These are phyloP conservation scores for Matsumurasca onukii DNA, from an alignment of 1,140 invertebrate species.

Conservation along the genomic window DNA sequence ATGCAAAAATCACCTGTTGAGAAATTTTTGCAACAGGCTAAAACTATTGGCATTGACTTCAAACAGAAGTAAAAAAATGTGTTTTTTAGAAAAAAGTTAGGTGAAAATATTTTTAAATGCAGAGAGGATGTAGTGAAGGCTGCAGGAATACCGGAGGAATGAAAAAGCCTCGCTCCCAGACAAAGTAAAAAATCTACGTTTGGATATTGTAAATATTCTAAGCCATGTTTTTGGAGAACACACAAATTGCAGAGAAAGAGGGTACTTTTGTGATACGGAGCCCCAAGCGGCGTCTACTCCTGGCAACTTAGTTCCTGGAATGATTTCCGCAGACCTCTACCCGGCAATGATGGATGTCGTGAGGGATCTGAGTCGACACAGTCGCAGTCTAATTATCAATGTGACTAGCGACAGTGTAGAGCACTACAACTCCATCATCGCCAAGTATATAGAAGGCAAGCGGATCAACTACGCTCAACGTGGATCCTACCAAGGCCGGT, in stretches of 20 bases:
- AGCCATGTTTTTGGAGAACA: conserved; percentile 26
- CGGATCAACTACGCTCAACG: conserved; percentile 29
- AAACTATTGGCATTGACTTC: conserved; percentile 30
- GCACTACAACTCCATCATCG: conserved; percentile 31
- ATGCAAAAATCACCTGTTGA: conserved; percentile 34
- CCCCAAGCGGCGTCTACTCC: too few relatives aligned
- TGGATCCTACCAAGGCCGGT: conserved; percentile 32
- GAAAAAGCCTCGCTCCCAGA: neutral
- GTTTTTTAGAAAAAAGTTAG: conserved; percentile 29
- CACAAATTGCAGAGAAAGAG: conserved; percentile 22
- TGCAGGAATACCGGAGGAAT: neutral
- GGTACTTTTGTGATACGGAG: conserved; percentile 32
- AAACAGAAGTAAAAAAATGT: conserved; percentile 23
- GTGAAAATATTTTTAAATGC: conserved; percentile 10
- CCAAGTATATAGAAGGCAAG: conserved; percentile 35
- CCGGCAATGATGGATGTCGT: too few relatives aligned
- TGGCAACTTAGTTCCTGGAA: too few relatives aligned
- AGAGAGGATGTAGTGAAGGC: conserved; percentile 3
- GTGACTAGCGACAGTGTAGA: conserved; percentile 32
- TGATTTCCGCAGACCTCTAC: too few relatives aligned
- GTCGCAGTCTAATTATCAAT: neutral
- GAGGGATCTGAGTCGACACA: neutral
- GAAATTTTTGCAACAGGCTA: conserved; percentile 35
- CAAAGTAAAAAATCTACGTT: too few relatives aligned
- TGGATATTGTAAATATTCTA: conserved; percentile 3